These are phyloP conservation scores for Xenus cinereus DNA, from an alignment of 2,113 vertebrate species.

Conservation along the genomic window DNA sequence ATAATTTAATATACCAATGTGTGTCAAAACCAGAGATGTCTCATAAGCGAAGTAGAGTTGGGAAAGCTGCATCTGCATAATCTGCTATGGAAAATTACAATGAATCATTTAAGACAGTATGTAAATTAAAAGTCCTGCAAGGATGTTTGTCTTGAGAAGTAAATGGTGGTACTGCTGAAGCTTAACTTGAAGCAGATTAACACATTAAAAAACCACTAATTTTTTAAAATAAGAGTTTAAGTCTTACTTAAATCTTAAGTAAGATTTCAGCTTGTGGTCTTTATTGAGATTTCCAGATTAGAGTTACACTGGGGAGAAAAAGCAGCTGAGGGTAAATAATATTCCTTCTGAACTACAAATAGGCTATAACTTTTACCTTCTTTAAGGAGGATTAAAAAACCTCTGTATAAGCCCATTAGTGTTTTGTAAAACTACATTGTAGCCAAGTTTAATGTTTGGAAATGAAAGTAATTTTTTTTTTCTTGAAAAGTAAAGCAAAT, in stretches of 20 bases:
- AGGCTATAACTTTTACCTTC: background rate
- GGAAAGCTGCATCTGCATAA: background rate
- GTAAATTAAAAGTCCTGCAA: background rate
- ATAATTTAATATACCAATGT: background rate
- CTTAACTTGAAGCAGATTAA: background rate
- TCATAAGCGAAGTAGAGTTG: background rate
- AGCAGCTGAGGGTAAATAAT: background rate
- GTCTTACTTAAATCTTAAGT: no score
- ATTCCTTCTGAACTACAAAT: background rate
- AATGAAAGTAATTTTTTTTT: background rate
- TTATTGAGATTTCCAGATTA: background rate
- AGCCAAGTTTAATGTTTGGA: background rate
- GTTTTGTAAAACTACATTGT: background rate
- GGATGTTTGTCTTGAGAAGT: background rate
- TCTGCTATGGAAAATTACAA: background rate
- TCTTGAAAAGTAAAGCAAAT: background rate
- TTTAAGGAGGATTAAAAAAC: background rate
- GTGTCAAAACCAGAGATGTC: background rate
- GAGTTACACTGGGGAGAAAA: background rate
- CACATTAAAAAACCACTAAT: rapidly evolving
- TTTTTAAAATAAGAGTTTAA: background rate
- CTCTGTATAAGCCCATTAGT: rapidly evolving
- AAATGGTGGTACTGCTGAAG: background rate
- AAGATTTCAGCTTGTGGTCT: background rate
- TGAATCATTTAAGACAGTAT: background rate